Evolutionary conservation across 2,888 invertebrate species (phyloP).

Genomic region (Cataglyphis altisquamis): DNA sequence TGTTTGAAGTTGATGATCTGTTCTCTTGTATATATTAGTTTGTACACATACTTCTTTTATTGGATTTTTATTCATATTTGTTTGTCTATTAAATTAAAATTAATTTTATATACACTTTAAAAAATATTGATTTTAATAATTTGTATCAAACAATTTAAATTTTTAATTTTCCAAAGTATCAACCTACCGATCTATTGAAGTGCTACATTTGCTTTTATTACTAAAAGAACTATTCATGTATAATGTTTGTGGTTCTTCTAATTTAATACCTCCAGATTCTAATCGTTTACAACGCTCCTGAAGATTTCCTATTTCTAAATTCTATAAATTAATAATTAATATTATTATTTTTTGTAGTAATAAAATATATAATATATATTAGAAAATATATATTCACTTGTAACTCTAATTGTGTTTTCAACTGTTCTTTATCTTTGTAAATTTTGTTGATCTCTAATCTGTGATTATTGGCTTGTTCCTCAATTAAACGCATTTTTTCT

Average conservation of each 20-base stretch:
- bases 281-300: slow-evolving; percentile 80
- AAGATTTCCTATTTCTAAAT: slow-evolving; percentile 76
- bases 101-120: not conserved
- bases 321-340: slow-evolving; percentile 67
- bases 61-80: slow-evolving; percentile 1
- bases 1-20: slow-evolving; percentile 58
- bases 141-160: not conserved
- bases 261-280: slow-evolving; percentile 78
- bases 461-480: slow-evolving; percentile 78
- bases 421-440: slow-evolving; percentile 79
- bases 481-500: slow-evolving; percentile 78
- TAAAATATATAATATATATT: not conserved
- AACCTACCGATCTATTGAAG: slow-evolving; percentile 70
- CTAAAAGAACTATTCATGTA: slow-evolving; percentile 61
- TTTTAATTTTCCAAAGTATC: not conserved
- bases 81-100: not conserved
- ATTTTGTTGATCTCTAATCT: slow-evolving; percentile 76
- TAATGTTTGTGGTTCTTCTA: slow-evolving; percentile 78
- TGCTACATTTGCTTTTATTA: slow-evolving; percentile 70
- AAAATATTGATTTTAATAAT: not conserved
- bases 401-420: slow-evolving; percentile 81
- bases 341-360: not conserved
- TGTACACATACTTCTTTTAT: slow-evolving; percentile 74
- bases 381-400: slow-evolving; percentile 72
- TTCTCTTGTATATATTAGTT: slow-evolving; percentile 58